These are phyloP conservation scores for Labrus mixtus DNA, from an alignment of 2,113 vertebrate genomes.

Conservation along the genomic window DNA sequence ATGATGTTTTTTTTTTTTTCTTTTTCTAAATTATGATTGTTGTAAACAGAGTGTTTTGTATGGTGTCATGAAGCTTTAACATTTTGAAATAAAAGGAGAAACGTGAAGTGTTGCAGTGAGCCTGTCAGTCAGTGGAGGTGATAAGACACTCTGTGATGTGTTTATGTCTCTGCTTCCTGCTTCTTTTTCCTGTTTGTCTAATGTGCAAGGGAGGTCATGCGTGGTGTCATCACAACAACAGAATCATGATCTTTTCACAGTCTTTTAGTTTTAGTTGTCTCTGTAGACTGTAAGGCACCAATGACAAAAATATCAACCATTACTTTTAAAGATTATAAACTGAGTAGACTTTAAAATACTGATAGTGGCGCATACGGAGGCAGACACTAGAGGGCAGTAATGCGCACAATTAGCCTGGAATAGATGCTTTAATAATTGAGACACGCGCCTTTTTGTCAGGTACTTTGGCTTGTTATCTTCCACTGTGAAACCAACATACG, in stretches of 20 bases:
- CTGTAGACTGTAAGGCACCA: background rate
- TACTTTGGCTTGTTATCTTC: too few relatives aligned
- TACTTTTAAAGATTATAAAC: background rate
- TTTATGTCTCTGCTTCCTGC: constrained; percentile 67
- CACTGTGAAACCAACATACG: too few relatives aligned
- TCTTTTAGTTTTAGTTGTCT: background rate
- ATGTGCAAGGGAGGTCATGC: constrained; percentile 66
- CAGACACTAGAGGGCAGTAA: constrained; percentile 69
- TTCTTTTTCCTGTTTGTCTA: constrained; percentile 77
- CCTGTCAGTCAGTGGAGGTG: constrained; percentile 40
- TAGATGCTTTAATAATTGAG: background rate
- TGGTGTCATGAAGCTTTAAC: constrained; percentile 28
- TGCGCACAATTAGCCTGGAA: background rate
- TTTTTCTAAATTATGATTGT: constrained; percentile 45
- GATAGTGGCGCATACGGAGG: background rate
- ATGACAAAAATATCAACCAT: background rate
- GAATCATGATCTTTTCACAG: background rate
- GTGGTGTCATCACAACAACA: constrained; percentile 58
- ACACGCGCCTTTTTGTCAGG: background rate
- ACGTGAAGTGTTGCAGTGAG: constrained; percentile 10
- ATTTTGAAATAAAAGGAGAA: constrained; percentile 45
- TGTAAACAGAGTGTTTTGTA: constrained; percentile 16
- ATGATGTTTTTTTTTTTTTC: constrained; percentile 17
- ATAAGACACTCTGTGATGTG: constrained; percentile 47
- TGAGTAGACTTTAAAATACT: background rate